phyloP scores from a whole-genome alignment of 2,797 vertebrate species.

The Danio albolineatus region DNA sequence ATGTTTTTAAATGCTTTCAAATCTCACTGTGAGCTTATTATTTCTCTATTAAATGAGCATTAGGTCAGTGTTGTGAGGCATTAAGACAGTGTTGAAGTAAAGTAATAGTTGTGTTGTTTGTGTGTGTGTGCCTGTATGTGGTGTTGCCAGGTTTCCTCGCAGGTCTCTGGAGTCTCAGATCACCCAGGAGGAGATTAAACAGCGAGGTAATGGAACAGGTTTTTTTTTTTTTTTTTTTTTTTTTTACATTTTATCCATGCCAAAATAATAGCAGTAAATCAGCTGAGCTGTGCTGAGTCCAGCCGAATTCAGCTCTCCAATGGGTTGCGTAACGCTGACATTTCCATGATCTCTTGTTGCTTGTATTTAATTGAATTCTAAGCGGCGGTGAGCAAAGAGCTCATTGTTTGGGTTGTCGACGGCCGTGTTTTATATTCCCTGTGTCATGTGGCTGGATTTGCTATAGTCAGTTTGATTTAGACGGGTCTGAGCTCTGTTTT shows the following conservation, averaged over 20 bases:
- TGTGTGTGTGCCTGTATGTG: neutral
- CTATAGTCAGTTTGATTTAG: neutral
- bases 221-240: constrained; percentile 5
- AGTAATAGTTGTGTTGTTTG: constrained; percentile 7
- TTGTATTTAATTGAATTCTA: constrained; percentile 2
- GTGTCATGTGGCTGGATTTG: constrained; percentile 23
- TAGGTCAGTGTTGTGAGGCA: neutral
- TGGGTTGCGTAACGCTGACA: neutral
- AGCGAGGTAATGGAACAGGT: neutral
- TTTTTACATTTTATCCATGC: neutral
- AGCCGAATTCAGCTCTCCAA: neutral
- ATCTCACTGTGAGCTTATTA: neutral
- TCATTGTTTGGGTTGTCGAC: constrained; percentile 1
- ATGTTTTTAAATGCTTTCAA: neutral
- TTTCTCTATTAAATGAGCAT: neutral
- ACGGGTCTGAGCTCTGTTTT: constrained; percentile 6
- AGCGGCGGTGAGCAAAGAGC: neutral
- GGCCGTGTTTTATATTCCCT: neutral
- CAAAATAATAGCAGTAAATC: constrained; percentile 38
- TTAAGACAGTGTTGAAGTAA: constrained; percentile 14
- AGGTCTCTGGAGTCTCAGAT: constrained; percentile 33
- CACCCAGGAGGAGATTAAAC: constrained; percentile 44
- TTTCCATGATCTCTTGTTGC: constrained; percentile 7
- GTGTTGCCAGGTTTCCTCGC: constrained; percentile 50
- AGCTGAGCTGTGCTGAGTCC: constrained; percentile 29